phyloP scores from a whole-genome alignment of 2,113 vertebrate species.

The Lepus americanus region DNA sequence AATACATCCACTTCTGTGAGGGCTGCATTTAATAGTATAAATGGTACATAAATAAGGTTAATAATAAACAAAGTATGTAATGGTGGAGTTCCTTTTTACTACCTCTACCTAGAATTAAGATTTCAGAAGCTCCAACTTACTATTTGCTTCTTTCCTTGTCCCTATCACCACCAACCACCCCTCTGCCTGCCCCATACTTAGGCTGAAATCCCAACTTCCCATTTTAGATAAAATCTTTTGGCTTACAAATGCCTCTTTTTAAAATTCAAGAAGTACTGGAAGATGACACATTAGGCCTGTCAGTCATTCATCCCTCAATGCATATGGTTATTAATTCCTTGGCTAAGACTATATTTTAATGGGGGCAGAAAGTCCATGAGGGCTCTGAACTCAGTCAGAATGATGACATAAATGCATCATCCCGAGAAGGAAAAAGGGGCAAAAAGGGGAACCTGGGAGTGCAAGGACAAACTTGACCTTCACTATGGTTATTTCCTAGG shows the following conservation, averaged over 20 bases:
- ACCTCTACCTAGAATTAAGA: not conserved
- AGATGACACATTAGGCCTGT: not conserved
- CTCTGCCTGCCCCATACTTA: not conserved
- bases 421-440: not conserved
- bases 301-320: not conserved
- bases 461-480: not conserved
- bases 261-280: not conserved
- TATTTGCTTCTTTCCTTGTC: not conserved
- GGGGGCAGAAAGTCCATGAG: not conserved
- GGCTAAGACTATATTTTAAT: not conserved
- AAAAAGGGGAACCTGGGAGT: not conserved
- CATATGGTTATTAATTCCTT: not conserved
- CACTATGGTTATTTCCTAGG: not conserved
- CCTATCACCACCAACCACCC: not conserved
- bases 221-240: slow-evolving; percentile 42
- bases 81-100: not conserved
- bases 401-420: not conserved
- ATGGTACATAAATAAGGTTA: not conserved
- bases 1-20: not conserved
- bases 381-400: not conserved
- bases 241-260: not conserved
- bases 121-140: not conserved
- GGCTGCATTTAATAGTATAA: not conserved
- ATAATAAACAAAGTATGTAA: not conserved
- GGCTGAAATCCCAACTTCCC: not conserved